Percentiles rank a stretch among this genome's conserved stretches.
Evolutionary conservation across 1,140 invertebrate species (phyloP).

Genomic region (Cataglyphis hispanica): DNA sequence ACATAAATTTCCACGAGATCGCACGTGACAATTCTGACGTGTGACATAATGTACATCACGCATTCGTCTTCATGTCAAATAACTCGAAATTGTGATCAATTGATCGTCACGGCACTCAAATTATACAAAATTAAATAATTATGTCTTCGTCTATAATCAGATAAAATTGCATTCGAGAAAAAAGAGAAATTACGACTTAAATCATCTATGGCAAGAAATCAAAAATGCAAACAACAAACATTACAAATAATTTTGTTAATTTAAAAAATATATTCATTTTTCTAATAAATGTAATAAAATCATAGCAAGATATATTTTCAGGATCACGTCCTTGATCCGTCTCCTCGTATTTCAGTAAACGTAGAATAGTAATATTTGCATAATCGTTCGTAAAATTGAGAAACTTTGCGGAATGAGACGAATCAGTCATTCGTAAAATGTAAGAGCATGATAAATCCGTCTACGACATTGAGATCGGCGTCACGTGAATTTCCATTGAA

Average conservation of each 20-base stretch:
- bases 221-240: neutral
- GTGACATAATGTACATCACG: neutral
- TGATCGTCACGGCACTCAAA: neutral
- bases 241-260: neutral
- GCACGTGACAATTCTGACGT: neutral
- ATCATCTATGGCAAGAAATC: neutral
- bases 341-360: neutral
- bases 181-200: neutral
- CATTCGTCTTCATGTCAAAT: neutral
- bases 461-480: conserved; percentile 15
- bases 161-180: neutral
- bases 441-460: conserved; percentile 30
- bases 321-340: neutral
- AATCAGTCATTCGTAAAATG: conserved; percentile 32
- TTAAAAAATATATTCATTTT: neutral
- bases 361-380: neutral
- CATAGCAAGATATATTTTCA: neutral
- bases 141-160: neutral
- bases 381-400: conserved; percentile 31
- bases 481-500: conserved; percentile 49
- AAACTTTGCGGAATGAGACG: neutral
- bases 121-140: neutral
- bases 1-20: neutral
- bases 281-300: neutral
- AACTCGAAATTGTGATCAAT: neutral